Evolutionary conservation across 2,797 vertebrate species (phyloP), one percentile per base, ranked within the genome.

Genomic region (Danio kyathit): DNA sequence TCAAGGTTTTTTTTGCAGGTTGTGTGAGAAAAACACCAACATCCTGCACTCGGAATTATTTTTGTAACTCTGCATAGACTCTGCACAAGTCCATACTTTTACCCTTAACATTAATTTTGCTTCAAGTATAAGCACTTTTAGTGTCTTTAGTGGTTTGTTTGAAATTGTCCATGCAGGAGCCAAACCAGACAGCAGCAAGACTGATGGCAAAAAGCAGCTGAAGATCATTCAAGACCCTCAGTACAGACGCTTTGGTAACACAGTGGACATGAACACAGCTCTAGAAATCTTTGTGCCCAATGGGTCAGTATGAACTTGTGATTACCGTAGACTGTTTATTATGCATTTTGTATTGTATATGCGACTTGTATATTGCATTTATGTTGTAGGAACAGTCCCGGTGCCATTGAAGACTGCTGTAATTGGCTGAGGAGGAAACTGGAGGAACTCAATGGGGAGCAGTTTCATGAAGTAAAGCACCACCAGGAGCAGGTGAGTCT

Each of bases 401-500:
- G 83, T 40, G 85, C 85, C 48, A 89, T 99, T 13, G 95, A 97
- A 67, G 96, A 99, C 64, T 97, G 97, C 86, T 99, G 97, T 79
- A 92, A 87, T 63, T 94, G 94, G 94, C 94, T 99, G 81, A 94
- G 85, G 63, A 93, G 95, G 89, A 95, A 89, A 80, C 86, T 99
- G 77, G 93, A 95, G 49, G 95, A 97, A 64, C 88, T 98, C 44
- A 99, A 99, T 46, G 88, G 89, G 43, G 96, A 97, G 56, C 95
- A 95, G 71, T 83, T 86, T 74, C 92, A 87, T 19, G 91, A 96
- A 29, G 67, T 93, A 7, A 89, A 91, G 65, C 95, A 94, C 69
- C 97, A 99, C 85, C 96, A 98, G 86, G 97, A 99, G 48, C 96
- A 98, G 97, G 98, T 97, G 13, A 65, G 61, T 74, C 29, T 29